Percentiles rank a stretch among this genome's conserved stretches.
Conservation (phyloP, 2,113 vertebrate species). For the Charina bottae region DNA sequence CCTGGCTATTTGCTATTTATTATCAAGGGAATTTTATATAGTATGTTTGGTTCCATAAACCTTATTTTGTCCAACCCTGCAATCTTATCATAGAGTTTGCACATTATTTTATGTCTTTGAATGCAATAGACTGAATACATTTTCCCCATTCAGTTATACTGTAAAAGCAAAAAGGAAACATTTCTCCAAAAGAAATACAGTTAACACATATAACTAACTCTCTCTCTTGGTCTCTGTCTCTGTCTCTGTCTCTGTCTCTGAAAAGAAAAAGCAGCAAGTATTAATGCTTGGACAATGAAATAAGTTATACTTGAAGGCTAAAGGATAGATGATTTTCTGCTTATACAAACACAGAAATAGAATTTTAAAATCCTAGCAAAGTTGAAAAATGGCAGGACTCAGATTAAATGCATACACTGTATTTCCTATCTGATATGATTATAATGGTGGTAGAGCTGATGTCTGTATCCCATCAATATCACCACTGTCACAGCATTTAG, state of each 20-base stretch:
- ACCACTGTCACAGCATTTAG: background rate
- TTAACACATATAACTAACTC: background rate
- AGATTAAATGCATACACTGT: background rate
- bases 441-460: background rate
- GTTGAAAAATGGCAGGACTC: background rate
- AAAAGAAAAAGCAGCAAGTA: background rate
- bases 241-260: background rate
- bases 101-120: slow-evolving; percentile 4
- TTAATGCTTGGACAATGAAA: background rate
- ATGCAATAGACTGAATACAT: background rate
- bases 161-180: background rate
- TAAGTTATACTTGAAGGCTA: background rate
- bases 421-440: background rate
- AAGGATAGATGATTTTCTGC: background rate
- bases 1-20: background rate
- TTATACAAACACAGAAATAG: background rate
- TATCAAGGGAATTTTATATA: background rate
- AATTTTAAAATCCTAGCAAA: background rate
- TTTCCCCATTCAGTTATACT: background rate
- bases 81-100: background rate
- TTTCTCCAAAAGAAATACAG: background rate
- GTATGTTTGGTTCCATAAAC: background rate
- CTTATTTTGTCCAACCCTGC: background rate
- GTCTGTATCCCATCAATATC: background rate
- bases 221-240: background rate